Percentiles rank a stretch among this genome's conserved stretches.
phyloP scores from a whole-genome alignment of 2,113 vertebrate genomes.

The Noctilio leporinus region DNA sequence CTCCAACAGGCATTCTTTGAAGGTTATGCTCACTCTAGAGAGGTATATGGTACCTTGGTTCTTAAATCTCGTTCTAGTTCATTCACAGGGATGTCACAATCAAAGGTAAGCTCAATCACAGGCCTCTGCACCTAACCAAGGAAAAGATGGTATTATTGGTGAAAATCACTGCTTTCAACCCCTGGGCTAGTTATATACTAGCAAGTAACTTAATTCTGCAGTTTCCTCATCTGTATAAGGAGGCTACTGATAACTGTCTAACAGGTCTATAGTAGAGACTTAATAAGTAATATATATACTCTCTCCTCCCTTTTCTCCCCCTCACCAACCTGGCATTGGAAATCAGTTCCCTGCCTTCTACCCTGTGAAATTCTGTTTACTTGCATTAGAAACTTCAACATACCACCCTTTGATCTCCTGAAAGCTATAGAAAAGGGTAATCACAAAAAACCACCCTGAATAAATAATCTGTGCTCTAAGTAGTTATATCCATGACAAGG shows the following conservation, averaged over 20 bases:
- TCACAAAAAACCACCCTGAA: neutral
- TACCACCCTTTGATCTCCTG: neutral
- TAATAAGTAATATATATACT: neutral
- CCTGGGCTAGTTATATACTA: neutral
- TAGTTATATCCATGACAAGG: neutral
- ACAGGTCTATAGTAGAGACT: neutral
- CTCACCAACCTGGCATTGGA: neutral
- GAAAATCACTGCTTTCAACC: neutral
- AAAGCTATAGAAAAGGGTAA: neutral
- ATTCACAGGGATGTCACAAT: slow-evolving; percentile 79
- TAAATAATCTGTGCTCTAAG: neutral
- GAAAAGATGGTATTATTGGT: neutral
- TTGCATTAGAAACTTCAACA: neutral
- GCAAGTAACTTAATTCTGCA: neutral
- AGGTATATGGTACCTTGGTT: slow-evolving; percentile 81
- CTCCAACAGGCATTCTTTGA: slow-evolving; percentile 77
- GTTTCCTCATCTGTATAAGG: neutral
- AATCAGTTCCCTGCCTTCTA: neutral
- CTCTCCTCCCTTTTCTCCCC: neutral
- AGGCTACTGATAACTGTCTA: neutral
- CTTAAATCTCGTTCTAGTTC: slow-evolving; percentile 80
- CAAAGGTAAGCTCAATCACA: slow-evolving; percentile 79
- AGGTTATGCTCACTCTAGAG: slow-evolving; percentile 69
- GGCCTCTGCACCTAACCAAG: slow-evolving; percentile 85
- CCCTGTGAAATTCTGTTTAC: neutral